Percentiles rank a stretch among this genome's conserved stretches.
Evolutionary conservation across 2,113 vertebrate species (phyloP).

Genomic region (Lepus europaeus): DNA sequence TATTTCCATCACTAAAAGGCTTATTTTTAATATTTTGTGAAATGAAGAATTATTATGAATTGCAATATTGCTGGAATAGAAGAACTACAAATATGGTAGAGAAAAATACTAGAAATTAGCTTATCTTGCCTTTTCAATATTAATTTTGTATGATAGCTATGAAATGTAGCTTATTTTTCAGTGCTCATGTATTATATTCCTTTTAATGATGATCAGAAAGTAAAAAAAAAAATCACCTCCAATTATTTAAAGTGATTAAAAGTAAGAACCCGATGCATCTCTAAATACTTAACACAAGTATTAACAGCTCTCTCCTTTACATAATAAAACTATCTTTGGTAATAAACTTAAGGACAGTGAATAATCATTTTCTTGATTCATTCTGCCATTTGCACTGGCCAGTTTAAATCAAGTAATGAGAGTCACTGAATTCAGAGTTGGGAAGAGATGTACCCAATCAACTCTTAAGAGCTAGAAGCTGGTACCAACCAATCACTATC

Average conservation of each 20-base stretch:
- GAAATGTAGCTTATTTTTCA: not conserved
- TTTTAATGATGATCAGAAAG: not conserved
- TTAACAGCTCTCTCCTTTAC: not conserved
- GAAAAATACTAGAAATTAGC: not conserved
- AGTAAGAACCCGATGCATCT: not conserved
- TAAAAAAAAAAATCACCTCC: not conserved
- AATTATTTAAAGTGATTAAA: not conserved
- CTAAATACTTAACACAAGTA: not conserved
- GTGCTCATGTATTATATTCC: not conserved
- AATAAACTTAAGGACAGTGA: no score
- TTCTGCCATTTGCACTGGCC: not conserved
- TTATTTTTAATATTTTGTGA: slow-evolving; percentile 4
- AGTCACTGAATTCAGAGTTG: not conserved
- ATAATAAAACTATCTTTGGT: not conserved
- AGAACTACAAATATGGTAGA: not conserved
- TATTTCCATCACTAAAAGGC: not conserved
- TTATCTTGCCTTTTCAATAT: not conserved
- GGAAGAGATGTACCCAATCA: not conserved
- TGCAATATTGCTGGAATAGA: not conserved
- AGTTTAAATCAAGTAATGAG: not conserved
- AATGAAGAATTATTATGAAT: not conserved
- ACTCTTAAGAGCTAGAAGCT: not conserved
- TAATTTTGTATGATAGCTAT: not conserved
- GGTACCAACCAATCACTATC: no score
- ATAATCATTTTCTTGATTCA: not conserved